Evolutionary conservation across 2,888 invertebrate species (phyloP), one percentile per base, ranked within the genome.

Genomic region (Spilosoma lubricipeda): DNA sequence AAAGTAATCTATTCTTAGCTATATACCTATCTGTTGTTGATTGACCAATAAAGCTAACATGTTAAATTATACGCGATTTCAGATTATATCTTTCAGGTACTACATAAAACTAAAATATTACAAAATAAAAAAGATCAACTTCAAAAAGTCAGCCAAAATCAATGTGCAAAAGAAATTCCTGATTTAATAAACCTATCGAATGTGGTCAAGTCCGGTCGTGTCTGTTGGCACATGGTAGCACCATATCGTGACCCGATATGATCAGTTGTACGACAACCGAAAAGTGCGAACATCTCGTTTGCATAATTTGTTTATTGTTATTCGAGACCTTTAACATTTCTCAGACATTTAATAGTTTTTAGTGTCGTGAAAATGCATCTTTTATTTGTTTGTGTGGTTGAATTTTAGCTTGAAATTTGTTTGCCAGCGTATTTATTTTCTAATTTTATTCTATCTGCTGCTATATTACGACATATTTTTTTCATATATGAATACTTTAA

Each of bases 161-260:
- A 52, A 52, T 18, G 18, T 45, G 48, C 52, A n/a, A 59, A 27
- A 27, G n/a, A 15, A 36, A 27, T 15, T 27, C 11, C 27, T 39
- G n/a, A n/a, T n/a, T n/a, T n/a, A n/a, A n/a, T n/a, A n/a, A n/a
- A n/a, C n/a, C n/a, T n/a, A n/a, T n/a, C n/a, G 11, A 56, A 27
- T 59, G 59, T 27, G 11, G 13, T 59, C 27, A 27, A 59, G 27
- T 27, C 13, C 27, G 15, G 5, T 15, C n/a, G 3, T 56, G 11
- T 56, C 56, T 56, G 27, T 36, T 66, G 80, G 78, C 78, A 77
- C 83, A 77, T 71, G 85, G 83, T 71, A 77, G 77, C 73, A 84
- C 81, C 66, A 48, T 83, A 80, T 85, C 83, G 83, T 83, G 83
- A 80, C 77, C n/a, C 48, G 85, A 82, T 83, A 82, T 72, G 79